Evolutionary conservation across 2,888 invertebrate genomes (phyloP).

Genomic region (Galeopsomyia nigrocyanea): DNA sequence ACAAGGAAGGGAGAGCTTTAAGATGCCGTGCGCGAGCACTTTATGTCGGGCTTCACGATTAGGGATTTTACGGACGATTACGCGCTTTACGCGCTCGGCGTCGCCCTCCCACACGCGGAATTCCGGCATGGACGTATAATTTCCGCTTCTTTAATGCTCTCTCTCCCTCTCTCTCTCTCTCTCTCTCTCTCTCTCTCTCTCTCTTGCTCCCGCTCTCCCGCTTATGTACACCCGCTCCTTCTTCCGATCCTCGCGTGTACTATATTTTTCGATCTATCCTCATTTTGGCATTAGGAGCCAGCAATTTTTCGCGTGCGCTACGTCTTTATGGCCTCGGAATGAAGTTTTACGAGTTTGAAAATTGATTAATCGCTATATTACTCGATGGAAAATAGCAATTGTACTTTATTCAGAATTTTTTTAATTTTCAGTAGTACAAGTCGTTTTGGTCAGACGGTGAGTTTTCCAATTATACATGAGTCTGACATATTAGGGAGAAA

Average conservation of each 20-base stretch:
- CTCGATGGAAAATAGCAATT: too few relatives aligned
- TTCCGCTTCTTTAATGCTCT: background rate
- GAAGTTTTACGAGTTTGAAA: too few relatives aligned
- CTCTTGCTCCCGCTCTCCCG: background rate
- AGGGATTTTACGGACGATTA: slow-evolving; percentile 54
- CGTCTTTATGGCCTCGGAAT: too few relatives aligned
- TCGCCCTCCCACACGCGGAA: slow-evolving; percentile 41
- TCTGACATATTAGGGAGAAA: too few relatives aligned
- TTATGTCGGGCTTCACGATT: slow-evolving; percentile 54
- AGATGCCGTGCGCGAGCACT: slow-evolving; percentile 47
- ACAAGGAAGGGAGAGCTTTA: slow-evolving; percentile 22
- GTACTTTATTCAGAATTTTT: too few relatives aligned
- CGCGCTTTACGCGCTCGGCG: slow-evolving; percentile 42
- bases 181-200: background rate
- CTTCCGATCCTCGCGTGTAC: too few relatives aligned
- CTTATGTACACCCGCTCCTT: background rate
- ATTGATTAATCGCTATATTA: too few relatives aligned
- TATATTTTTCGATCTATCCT: too few relatives aligned
- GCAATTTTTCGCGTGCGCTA: background rate
- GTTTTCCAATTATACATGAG: too few relatives aligned
- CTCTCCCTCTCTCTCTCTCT: background rate
- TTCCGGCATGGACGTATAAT: slow-evolving; percentile 24
- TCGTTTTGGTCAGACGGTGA: too few relatives aligned
- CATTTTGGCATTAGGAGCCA: too few relatives aligned
- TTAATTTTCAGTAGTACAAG: too few relatives aligned